These are phyloP conservation scores for Myotis vivesi DNA, from an alignment of 2,797 vertebrate genomes.

Conservation along the genomic window DNA sequence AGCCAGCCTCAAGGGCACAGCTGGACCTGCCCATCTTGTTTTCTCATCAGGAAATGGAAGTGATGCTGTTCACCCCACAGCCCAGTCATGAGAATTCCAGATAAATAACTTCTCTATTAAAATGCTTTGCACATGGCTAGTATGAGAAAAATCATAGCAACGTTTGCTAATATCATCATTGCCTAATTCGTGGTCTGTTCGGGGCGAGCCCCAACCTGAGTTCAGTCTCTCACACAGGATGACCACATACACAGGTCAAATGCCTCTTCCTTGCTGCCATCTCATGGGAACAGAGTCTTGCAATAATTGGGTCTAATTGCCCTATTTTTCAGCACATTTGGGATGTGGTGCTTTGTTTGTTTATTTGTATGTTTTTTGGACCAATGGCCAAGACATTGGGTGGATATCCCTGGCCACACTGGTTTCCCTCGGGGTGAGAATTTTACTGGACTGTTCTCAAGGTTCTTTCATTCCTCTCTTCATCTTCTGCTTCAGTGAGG, in stretches of 20 bases:
- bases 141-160: constrained; percentile 14
- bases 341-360: background rate
- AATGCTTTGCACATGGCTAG: background rate
- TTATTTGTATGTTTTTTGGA: background rate
- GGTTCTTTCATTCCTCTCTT: background rate
- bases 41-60: background rate
- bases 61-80: background rate
- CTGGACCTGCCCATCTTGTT: background rate
- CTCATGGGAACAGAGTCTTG: background rate
- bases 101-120: background rate
- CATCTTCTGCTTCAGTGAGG: background rate
- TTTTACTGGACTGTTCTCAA: background rate
- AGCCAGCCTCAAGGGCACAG: background rate
- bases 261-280: background rate
- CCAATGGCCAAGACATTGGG: background rate
- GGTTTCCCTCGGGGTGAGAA: background rate
- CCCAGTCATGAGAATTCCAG: background rate
- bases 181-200: background rate
- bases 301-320: background rate
- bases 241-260: background rate
- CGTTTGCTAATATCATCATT: background rate
- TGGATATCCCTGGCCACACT: background rate
- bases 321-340: background rate
- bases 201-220: background rate
- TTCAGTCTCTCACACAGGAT: background rate